Conservation (phyloP, 2,113 vertebrate species). For the Piaya cayana region DNA sequence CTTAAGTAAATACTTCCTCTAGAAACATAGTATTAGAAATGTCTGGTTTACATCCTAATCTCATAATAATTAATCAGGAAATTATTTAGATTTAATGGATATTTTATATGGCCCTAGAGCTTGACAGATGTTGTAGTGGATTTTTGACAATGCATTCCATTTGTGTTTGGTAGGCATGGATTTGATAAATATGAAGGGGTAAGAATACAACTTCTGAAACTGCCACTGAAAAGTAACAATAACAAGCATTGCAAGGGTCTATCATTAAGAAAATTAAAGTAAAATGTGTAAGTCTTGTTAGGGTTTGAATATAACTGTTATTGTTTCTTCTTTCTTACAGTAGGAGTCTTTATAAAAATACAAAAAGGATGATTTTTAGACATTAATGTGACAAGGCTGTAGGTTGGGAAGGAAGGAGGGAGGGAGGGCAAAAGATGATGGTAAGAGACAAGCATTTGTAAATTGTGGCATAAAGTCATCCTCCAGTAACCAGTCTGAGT, state of each 20-base stretch:
- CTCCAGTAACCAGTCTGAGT: background rate
- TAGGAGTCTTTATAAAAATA: background rate
- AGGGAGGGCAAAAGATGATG: background rate
- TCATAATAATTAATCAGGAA: background rate
- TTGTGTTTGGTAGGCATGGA: background rate
- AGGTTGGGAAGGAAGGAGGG: background rate
- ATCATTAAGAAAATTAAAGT: background rate
- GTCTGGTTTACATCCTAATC: background rate
- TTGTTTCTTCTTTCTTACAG: background rate
- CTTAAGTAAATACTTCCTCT: background rate
- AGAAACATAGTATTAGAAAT: background rate
- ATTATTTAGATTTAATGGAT: background rate
- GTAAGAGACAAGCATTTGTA: background rate
- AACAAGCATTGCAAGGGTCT: background rate
- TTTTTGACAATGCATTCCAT: background rate
- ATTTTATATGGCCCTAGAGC: background rate
- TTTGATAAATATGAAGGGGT: background rate
- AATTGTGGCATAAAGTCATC: background rate
- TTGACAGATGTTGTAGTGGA: background rate
- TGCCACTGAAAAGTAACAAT: background rate
- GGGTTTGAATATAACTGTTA: background rate
- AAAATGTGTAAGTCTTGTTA: background rate
- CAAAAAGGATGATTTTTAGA: fast-evolving
- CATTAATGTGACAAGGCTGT: background rate
- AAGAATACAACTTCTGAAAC: background rate